These are phyloP conservation scores for Corvus moneduloides DNA, from an alignment of 2,113 vertebrate species.

Conservation along the genomic window DNA sequence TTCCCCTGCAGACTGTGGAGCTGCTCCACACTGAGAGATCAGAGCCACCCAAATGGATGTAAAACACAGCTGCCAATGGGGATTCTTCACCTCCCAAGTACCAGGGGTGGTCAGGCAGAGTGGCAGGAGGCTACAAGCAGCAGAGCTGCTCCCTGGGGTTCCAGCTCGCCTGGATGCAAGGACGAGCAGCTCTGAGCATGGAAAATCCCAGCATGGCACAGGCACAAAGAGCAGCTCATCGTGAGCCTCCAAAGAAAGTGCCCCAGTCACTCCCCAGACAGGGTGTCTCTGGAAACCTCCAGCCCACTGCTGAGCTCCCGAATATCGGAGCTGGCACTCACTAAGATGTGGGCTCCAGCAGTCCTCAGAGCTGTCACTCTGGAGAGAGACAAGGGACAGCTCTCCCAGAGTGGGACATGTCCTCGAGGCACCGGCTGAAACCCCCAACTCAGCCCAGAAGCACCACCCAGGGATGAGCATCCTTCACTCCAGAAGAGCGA, in stretches of 20 bases:
- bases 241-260: neutral
- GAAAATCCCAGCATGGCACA: neutral
- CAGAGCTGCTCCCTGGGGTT: neutral
- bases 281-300: neutral
- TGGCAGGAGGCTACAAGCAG: fast-evolving
- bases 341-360: neutral
- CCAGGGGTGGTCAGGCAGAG: neutral
- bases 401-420: fast-evolving
- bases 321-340: neutral
- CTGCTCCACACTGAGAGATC: neutral
- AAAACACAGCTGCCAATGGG: neutral
- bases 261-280: neutral
- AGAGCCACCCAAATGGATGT: neutral
- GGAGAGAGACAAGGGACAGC: neutral
- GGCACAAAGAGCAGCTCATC: neutral
- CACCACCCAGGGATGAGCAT: neutral
- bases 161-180: neutral
- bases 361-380: neutral
- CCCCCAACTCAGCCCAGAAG: fast-evolving
- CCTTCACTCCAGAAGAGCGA: neutral
- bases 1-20: neutral
- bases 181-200: neutral
- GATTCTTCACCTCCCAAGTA: neutral
- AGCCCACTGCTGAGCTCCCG: neutral
- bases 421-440: neutral